Base-by-base conservation (phyloP, 1,140 invertebrate genomes). In the Matsumurasca onukii region DNA sequence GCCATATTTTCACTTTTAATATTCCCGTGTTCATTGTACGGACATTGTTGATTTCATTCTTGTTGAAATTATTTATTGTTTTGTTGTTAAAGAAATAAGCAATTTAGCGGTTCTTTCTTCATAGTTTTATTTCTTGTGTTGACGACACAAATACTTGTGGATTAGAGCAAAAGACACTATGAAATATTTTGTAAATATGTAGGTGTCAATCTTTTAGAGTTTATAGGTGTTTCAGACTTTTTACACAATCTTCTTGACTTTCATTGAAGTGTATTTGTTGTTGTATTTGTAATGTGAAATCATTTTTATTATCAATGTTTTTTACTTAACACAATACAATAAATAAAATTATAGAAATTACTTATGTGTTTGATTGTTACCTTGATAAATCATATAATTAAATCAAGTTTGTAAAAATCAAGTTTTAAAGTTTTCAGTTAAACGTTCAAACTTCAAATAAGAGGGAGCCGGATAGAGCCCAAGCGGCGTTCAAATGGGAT, bases 241-340 rank as follows among this genome's bases (percentile, higher is more conserved):
- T 59, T 59, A 59, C 55, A 59, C 55, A 59, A 59, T 59, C 55
- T 29, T 27, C 55, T 59, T 22, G n/a, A 59, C 55, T 22, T 59
- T 59, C 55, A 59, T 59, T 59, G 55, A 59, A 39, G 25, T 59
- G 55, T 59, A 59, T 59, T 59, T 59, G 55, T 59, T 59, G 55
- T 59, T 59, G 55, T 59, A 59, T 59, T 59, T 59, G 55, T 59
- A 59, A 59, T 59, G 55, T 59, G 55, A 59, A 59, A 59, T 59
- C 55, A 59, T 59, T 59, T 59, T 59, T 59, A 59, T 59, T 59
- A 59, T 59, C 55, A 59, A 59, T 59, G 55, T 59, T 59, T 59
- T 59, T 59, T 59, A 59, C 55, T 59, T 59, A 59, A 59, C 55
- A 59, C 55, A 27, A 59, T 59, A 59, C 55, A 59, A 59, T 59